phyloP scores from a whole-genome alignment of 2,113 vertebrate species.

The Litocranius walleri region DNA sequence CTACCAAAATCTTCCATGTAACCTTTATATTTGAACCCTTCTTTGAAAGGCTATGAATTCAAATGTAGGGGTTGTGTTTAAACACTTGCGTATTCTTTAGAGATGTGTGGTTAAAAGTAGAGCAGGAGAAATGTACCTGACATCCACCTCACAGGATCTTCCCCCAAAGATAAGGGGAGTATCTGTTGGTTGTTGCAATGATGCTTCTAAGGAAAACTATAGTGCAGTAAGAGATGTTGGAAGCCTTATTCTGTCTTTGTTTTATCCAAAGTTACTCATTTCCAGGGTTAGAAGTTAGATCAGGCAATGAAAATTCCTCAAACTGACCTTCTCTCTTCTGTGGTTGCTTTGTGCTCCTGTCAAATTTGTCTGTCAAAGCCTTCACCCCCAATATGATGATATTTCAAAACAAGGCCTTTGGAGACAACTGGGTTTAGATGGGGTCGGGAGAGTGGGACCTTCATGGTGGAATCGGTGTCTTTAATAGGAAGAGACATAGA shows the following conservation, averaged over 20 bases:
- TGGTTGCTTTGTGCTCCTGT: neutral
- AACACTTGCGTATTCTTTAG: neutral
- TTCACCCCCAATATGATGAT: neutral
- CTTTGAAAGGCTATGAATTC: neutral
- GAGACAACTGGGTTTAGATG: neutral
- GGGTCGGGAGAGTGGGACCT: neutral
- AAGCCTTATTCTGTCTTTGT: neutral
- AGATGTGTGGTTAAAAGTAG: neutral
- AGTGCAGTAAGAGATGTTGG: neutral
- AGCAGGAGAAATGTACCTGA: neutral
- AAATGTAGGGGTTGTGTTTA: neutral
- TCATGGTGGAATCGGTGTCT: neutral
- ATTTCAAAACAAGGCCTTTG: neutral
- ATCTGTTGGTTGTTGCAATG: neutral
- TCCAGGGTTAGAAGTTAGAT: neutral
- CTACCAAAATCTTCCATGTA: neutral
- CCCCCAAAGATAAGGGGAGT: neutral
- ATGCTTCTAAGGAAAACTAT: neutral
- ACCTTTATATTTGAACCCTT: neutral
- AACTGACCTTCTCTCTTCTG: neutral
- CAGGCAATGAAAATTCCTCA: neutral
- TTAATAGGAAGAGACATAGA: neutral
- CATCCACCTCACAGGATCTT: neutral
- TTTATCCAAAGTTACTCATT: neutral
- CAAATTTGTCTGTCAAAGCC: neutral